Evolutionary conservation across 2,888 invertebrate species (phyloP).

Genomic region (Cheilosia impressa): DNA sequence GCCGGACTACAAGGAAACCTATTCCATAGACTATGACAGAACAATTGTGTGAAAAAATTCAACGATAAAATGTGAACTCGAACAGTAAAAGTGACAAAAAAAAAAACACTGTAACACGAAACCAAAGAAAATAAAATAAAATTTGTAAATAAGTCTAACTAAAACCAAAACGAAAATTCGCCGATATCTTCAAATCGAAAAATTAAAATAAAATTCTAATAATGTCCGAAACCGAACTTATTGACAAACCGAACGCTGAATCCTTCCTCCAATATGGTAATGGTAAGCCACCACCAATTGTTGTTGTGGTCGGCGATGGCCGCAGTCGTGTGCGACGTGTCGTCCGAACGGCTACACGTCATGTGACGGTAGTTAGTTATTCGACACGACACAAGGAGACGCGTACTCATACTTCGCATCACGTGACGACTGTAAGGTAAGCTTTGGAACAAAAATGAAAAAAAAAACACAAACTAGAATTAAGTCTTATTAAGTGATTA

Average conservation of each 20-base stretch:
- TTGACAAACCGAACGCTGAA: slow-evolving; percentile 78
- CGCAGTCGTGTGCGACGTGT: slow-evolving; percentile 83
- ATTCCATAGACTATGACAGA: slow-evolving; percentile 63
- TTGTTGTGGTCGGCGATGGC: slow-evolving; percentile 83
- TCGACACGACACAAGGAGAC: slow-evolving; percentile 84
- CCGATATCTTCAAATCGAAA: slow-evolving; percentile 49
- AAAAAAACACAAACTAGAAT: background rate
- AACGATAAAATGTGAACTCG: slow-evolving; percentile 69
- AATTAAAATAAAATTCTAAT: slow-evolving; percentile 22
- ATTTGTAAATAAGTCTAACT: slow-evolving; percentile 59
- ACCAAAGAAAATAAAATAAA: slow-evolving; percentile 64
- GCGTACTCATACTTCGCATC: slow-evolving; percentile 83
- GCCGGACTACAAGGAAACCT: slow-evolving; percentile 71
- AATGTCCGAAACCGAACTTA: slow-evolving; percentile 80
- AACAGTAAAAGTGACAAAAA: slow-evolving; percentile 34
- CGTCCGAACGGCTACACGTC: slow-evolving; percentile 83
- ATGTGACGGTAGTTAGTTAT: slow-evolving; percentile 84
- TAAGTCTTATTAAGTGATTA: no score
- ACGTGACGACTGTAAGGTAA: slow-evolving; percentile 84
- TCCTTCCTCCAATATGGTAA: slow-evolving; percentile 83
- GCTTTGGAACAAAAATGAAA: slow-evolving; percentile 50
- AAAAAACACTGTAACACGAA: slow-evolving; percentile 64
- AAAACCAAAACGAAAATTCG: slow-evolving; percentile 54
- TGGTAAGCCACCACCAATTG: slow-evolving; percentile 82
- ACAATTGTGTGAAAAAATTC: slow-evolving; percentile 23